Percentiles rank a stretch among this genome's conserved stretches.
phyloP scores from a whole-genome alignment of 2,797 vertebrate species.

The Lithobates sylvaticus region DNA sequence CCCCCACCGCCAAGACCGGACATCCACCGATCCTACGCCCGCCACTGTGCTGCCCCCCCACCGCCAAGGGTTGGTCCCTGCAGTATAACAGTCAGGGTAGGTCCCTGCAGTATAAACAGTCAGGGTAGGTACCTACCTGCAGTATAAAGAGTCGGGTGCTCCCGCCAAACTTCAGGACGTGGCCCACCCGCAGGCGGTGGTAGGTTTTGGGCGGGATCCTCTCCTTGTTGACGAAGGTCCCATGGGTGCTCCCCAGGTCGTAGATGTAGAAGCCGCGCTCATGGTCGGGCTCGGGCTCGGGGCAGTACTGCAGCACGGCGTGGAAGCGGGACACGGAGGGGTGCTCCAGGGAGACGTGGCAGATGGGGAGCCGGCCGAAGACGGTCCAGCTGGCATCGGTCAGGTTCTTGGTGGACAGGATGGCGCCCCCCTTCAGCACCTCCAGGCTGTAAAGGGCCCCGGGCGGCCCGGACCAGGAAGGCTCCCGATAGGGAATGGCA shows the following conservation, averaged over 20 bases:
- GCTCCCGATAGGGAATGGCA: constrained; percentile 84
- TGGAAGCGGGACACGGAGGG: constrained; percentile 96
- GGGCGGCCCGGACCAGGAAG: constrained; percentile 81
- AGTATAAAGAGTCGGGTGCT: constrained; percentile 93
- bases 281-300: constrained; percentile 62
- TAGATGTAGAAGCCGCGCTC: constrained; percentile 88
- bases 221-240: constrained; percentile 94
- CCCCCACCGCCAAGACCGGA: too few relatives aligned
- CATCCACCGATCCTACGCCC: too few relatives aligned
- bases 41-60: too few relatives aligned
- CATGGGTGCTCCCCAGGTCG: constrained; percentile 94
- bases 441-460: constrained; percentile 82
- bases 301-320: constrained; percentile 89
- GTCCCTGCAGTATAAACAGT: too few relatives aligned
- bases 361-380: constrained; percentile 88
- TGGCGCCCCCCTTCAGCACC: constrained; percentile 89
- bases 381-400: constrained; percentile 80
- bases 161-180: constrained; percentile 95
- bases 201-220: constrained; percentile 89
- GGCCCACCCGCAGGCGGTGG: constrained; percentile 88
- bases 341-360: constrained; percentile 89
- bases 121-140: constrained; percentile 76
- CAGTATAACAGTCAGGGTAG: too few relatives aligned
- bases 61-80: too few relatives aligned
- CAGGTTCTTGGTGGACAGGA: constrained; percentile 81